Evolutionary conservation across 2,113 vertebrate genomes (phyloP).

Genomic region (Proteles cristata): DNA sequence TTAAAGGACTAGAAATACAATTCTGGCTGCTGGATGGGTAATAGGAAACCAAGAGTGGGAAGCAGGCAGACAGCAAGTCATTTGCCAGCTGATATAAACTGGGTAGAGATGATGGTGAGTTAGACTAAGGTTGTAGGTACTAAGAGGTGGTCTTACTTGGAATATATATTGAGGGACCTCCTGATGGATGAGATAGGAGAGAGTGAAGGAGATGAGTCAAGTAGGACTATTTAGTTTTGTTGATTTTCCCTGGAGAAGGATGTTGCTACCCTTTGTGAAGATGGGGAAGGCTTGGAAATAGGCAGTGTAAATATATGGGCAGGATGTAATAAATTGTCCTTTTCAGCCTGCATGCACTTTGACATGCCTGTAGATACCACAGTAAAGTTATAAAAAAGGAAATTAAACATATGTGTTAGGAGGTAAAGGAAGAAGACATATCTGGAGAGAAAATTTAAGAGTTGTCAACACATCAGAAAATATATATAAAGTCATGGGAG

Average conservation of each 20-base stretch:
- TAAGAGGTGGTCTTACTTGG: background rate
- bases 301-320: background rate
- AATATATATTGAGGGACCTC: background rate
- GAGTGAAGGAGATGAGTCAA: background rate
- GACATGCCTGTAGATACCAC: background rate
- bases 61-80: background rate
- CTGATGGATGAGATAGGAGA: background rate
- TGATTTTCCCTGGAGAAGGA: background rate
- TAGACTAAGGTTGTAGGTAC: background rate
- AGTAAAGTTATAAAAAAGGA: background rate
- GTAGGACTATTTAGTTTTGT: background rate
- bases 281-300: background rate
- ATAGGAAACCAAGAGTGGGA: background rate
- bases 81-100: background rate
- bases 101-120: background rate
- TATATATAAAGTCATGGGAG: background rate
- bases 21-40: background rate
- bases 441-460: background rate
- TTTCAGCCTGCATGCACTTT: background rate
- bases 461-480: background rate
- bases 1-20: background rate
- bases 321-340: background rate
- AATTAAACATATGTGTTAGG: background rate
- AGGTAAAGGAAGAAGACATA: background rate
- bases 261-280: background rate